These are phyloP conservation scores for Channa argus DNA, from an alignment of 2,113 vertebrate genomes.

Conservation along the genomic window DNA sequence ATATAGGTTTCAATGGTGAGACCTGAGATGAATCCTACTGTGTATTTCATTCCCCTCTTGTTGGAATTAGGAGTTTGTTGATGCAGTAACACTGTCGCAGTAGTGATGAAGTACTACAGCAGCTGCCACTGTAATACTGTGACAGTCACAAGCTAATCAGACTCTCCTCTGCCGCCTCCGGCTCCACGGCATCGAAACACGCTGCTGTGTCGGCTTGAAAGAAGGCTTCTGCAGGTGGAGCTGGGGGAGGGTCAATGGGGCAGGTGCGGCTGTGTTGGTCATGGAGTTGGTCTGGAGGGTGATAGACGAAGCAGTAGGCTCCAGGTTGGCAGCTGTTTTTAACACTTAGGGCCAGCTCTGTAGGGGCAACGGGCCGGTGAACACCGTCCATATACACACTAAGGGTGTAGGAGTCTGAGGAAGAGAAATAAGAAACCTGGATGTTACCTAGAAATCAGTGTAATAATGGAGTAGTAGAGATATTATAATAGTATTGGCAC, in stretches of 20 bases:
- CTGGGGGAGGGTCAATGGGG: slow-evolving; percentile 54
- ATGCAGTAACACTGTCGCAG: neutral
- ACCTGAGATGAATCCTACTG: slow-evolving; percentile 6
- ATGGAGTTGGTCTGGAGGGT: slow-evolving; percentile 70
- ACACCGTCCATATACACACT: slow-evolving; percentile 87
- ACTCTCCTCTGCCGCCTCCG: slow-evolving; percentile 44
- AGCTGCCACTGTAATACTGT: neutral
- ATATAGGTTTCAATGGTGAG: neutral
- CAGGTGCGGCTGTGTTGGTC: slow-evolving; percentile 18
- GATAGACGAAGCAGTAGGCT: slow-evolving; percentile 92
- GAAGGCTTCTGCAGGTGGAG: slow-evolving; percentile 31
- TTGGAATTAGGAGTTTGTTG: neutral
- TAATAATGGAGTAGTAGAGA: neutral
- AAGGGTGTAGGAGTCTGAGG: slow-evolving; percentile 81
- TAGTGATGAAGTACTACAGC: slow-evolving; percentile 25
- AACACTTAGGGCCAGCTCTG: slow-evolving; percentile 88
- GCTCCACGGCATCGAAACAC: neutral
- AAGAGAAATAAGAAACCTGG: slow-evolving; percentile 1
- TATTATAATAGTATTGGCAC: neutral
- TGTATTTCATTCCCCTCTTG: neutral
- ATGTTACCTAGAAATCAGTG: neutral
- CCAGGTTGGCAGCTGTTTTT: slow-evolving; percentile 88
- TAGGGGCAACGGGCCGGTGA: slow-evolving; percentile 81
- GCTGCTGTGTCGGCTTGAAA: neutral
- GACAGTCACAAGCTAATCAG: slow-evolving; percentile 69